These are phyloP conservation scores for Aegotheles bennettii DNA, from an alignment of 2,113 vertebrate genomes.

Conservation along the genomic window DNA sequence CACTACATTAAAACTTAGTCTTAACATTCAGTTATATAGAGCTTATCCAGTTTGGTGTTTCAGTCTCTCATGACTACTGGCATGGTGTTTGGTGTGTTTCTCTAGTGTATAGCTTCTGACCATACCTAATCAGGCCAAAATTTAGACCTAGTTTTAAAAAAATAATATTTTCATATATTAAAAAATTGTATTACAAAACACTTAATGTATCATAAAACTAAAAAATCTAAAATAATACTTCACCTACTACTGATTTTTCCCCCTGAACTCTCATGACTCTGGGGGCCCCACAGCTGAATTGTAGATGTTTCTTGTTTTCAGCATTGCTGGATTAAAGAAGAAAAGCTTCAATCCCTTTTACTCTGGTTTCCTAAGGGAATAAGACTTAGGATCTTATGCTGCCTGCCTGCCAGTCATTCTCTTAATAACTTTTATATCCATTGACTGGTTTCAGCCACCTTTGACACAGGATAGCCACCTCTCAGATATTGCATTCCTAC, in stretches of 20 bases:
- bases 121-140: neutral
- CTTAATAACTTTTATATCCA: constrained; percentile 6
- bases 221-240: neutral
- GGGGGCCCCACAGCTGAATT: neutral
- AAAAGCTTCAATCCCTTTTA: neutral
- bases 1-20: neutral
- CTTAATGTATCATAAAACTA: neutral
- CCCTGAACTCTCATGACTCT: neutral
- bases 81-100: neutral
- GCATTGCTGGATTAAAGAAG: neutral
- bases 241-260: neutral
- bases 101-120: neutral
- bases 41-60: neutral
- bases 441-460: neutral
- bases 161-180: neutral
- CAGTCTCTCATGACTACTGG: neutral
- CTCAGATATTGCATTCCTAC: constrained; percentile 4
- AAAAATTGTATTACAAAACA: neutral
- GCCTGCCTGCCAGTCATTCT: neutral
- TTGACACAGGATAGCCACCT: neutral
- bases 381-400: neutral
- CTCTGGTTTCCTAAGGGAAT: neutral
- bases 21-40: neutral
- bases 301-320: neutral
- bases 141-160: neutral